Evolutionary conservation across 2,113 vertebrate species (phyloP), one percentile per base, ranked within the genome.

Genomic region (Carassius auratus): DNA sequence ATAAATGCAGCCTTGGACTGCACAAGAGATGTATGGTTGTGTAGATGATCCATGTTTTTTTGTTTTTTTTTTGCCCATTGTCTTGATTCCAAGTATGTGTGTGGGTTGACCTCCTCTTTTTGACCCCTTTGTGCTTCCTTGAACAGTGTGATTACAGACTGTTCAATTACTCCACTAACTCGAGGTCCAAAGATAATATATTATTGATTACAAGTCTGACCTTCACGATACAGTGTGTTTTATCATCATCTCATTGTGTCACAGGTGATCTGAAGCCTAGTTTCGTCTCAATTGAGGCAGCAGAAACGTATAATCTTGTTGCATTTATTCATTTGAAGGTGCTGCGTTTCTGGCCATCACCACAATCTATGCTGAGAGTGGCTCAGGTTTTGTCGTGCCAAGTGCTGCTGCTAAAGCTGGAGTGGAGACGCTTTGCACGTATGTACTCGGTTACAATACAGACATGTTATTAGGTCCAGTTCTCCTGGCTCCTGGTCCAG

Each of bases 351-450:
- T 99, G 87, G 95, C 96, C 86, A 98, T 99, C 92, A 97, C 97
- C 79, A 98, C 98, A 23, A 91, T 97, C 89, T 99, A 98, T 73
- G 96, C 97, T 4, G 96, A 97, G 91, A 96, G 93, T 2, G 98
- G 98, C n/a, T 98, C 98, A 68, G 98, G 97, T 13, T 99, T 98
- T 69, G 97, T 99, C 45, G 91, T 94, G 15, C 97, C 97, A 0
- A 99, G 97, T 57, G 96, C 98, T 4, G 95, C 97, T 8, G 97
- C 98, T 19, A 99, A 99, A 93, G 96, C 98, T 0, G 98, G 97
- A 10, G 97, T 99, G 1, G 98, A 99, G 88, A 95, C 95, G 1
- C 86, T 99, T 80, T 95, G 93, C 95, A 99, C 97, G 98, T 99
- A 87, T 93, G 97, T 71, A 83, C 5, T 19, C 64, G 3, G 4